phyloP scores from a whole-genome alignment of 1,140 invertebrate genomes.

The Leptestheria dahalacensis region DNA sequence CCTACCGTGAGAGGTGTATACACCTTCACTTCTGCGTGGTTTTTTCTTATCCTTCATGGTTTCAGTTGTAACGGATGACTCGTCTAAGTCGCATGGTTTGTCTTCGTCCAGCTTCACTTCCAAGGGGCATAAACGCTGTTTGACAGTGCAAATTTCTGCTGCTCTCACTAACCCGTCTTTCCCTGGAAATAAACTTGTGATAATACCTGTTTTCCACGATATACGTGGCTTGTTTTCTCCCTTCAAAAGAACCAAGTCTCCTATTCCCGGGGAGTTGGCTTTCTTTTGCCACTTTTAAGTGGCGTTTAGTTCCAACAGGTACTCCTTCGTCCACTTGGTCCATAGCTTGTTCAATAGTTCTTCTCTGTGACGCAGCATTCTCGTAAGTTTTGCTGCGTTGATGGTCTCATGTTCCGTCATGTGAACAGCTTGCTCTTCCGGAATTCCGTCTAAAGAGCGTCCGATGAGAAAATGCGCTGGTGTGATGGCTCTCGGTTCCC shows the following conservation, averaged over 20 bases:
- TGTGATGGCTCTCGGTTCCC: not conserved
- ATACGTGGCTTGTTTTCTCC: not conserved
- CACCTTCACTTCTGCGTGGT: too few relatives aligned
- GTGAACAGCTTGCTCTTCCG: not conserved
- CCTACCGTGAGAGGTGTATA: too few relatives aligned
- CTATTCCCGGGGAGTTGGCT: not conserved
- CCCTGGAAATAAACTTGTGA: not conserved
- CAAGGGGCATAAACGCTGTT: too few relatives aligned
- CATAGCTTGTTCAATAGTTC: not conserved
- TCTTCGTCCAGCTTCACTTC: too few relatives aligned
- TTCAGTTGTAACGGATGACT: too few relatives aligned
- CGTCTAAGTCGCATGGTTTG: too few relatives aligned
- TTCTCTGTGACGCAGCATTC: not conserved
- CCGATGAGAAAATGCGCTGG: not conserved
- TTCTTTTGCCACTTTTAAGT: not conserved
- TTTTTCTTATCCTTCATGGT: too few relatives aligned
- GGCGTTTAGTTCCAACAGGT: not conserved
- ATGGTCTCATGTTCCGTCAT: not conserved
- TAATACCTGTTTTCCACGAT: too few relatives aligned
- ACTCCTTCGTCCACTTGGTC: not conserved
- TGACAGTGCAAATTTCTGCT: not conserved
- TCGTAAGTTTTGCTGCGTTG: not conserved
- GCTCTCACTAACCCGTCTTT: not conserved
- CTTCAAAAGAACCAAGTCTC: not conserved
- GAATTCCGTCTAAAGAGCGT: not conserved